Evolutionary conservation across 2,113 vertebrate genomes (phyloP).

Genomic region (Hirundichthys speculiger): DNA sequence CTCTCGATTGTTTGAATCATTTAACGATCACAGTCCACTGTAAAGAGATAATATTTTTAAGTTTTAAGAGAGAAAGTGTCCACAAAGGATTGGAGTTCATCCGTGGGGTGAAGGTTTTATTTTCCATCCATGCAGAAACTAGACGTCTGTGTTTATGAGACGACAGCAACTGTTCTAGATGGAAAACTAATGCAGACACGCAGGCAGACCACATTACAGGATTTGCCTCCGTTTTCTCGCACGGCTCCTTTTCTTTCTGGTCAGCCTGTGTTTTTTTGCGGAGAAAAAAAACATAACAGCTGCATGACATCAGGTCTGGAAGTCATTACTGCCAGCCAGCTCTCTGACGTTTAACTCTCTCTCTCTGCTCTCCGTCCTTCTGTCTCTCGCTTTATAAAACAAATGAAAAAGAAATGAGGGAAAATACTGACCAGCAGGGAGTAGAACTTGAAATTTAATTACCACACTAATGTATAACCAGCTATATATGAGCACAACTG

Average conservation of each 20-base stretch:
- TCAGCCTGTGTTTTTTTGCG: conserved; percentile 68
- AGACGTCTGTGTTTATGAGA: conserved; percentile 50
- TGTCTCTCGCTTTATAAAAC: conserved; percentile 34
- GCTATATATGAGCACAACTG: not conserved
- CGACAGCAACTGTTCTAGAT: conserved; percentile 43
- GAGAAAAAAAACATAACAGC: conserved; percentile 65
- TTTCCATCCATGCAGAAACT: conserved; percentile 36
- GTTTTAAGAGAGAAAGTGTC: not conserved
- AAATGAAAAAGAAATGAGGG: not conserved
- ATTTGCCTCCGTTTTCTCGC: conserved; percentile 55
- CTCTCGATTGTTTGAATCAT: too few species aligned
- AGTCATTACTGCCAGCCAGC: conserved; percentile 73
- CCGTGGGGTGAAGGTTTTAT: conserved; percentile 29
- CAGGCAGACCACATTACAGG: conserved; percentile 70
- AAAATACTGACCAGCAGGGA: conserved; percentile 3
- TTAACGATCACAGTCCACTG: not conserved
- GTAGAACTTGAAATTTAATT: conserved; percentile 14
- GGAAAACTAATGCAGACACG: conserved; percentile 64
- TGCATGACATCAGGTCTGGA: conserved; percentile 83
- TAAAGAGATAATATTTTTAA: too few species aligned
- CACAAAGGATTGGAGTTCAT: not conserved
- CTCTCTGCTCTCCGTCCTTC: conserved; percentile 41
- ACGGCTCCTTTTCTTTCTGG: conserved; percentile 54
- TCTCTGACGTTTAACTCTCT: conserved; percentile 69
- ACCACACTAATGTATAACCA: conserved; percentile 6